phyloP scores from a whole-genome alignment of 2,888 invertebrate genomes.

The Apodemia mormo region DNA sequence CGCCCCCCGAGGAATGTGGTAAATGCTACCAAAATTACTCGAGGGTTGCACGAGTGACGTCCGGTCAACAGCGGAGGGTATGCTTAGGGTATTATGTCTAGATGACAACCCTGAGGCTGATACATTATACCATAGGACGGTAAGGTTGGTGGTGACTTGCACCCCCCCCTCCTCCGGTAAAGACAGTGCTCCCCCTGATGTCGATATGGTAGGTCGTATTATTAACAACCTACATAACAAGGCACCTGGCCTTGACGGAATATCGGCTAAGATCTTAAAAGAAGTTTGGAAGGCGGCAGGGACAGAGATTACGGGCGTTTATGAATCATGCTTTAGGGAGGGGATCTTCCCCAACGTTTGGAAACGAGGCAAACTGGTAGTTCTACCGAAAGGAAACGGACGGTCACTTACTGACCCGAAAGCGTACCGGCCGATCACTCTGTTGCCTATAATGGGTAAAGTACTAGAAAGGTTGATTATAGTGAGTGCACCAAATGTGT shows the following conservation, averaged over 20 bases:
- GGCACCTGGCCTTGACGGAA: constrained; percentile 43
- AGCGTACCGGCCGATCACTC: constrained; percentile 38
- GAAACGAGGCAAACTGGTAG: constrained; percentile 13
- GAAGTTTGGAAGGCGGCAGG: constrained; percentile 34
- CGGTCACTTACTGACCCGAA: constrained; percentile 31
- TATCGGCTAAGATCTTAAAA: constrained; percentile 36
- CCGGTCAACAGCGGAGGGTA: too few species aligned
- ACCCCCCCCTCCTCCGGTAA: too few species aligned
- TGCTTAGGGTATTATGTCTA: too few species aligned
- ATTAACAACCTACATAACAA: constrained; percentile 39
- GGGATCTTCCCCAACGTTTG: constrained; percentile 31
- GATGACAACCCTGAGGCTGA: too few species aligned
- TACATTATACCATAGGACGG: too few species aligned
- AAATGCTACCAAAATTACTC: too few species aligned
- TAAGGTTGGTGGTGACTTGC: too few species aligned
- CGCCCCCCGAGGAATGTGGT: too few species aligned
- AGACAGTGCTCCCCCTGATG: too few species aligned
- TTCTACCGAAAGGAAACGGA: constrained; percentile 32
- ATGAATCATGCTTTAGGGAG: constrained; percentile 36
- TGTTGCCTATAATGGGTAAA: constrained; percentile 44
- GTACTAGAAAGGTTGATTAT: constrained; percentile 42
- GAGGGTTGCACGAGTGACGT: too few species aligned
- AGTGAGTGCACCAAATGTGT: constrained; percentile 30
- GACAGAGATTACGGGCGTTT: constrained; percentile 29
- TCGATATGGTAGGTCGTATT: not conserved